These are phyloP conservation scores for Tinea trinotella DNA, from an alignment of 2,888 invertebrate species.

Conservation along the genomic window DNA sequence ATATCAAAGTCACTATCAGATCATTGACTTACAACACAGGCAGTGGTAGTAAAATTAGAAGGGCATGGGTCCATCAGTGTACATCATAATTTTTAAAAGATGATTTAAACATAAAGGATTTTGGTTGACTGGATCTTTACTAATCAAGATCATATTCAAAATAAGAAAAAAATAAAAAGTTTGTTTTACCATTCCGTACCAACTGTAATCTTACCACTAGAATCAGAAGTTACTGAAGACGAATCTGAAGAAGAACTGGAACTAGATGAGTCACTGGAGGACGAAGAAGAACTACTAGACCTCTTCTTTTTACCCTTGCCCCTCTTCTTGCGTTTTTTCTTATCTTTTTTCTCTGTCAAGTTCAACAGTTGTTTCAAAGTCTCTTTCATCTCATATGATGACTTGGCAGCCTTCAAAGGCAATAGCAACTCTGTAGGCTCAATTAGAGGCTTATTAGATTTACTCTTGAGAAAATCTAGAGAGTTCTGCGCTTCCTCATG, in stretches of 20 bases:
- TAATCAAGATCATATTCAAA: no score
- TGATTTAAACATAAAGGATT: no score
- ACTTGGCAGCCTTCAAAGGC: slow-evolving; percentile 69
- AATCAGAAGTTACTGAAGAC: slow-evolving; percentile 70
- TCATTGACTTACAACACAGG: no score
- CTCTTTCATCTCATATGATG: slow-evolving; percentile 76
- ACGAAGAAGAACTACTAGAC: slow-evolving; percentile 77
- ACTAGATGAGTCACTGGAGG: slow-evolving; percentile 78
- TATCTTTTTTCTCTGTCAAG: slow-evolving; percentile 75
- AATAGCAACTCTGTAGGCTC: slow-evolving; percentile 75
- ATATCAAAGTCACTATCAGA: no score
- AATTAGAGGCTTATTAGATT: slow-evolving; percentile 74
- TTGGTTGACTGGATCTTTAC: no score
- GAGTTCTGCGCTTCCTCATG: slow-evolving; percentile 91
- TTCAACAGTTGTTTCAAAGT: slow-evolving; percentile 76
- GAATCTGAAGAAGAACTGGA: slow-evolving; percentile 73
- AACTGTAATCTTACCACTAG: slow-evolving; percentile 47
- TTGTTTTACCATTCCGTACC: background rate
- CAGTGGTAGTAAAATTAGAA: no score
- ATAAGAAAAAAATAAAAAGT: background rate
- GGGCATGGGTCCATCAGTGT: no score
- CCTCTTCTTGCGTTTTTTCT: slow-evolving; percentile 77
- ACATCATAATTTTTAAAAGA: no score
- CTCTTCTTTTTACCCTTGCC: slow-evolving; percentile 77
- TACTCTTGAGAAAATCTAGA: slow-evolving; percentile 84